Evolutionary conservation across 2,888 invertebrate genomes (phyloP), one percentile per base, ranked within the genome.

Genomic region (Amblyjoppa fuscipennis): DNA sequence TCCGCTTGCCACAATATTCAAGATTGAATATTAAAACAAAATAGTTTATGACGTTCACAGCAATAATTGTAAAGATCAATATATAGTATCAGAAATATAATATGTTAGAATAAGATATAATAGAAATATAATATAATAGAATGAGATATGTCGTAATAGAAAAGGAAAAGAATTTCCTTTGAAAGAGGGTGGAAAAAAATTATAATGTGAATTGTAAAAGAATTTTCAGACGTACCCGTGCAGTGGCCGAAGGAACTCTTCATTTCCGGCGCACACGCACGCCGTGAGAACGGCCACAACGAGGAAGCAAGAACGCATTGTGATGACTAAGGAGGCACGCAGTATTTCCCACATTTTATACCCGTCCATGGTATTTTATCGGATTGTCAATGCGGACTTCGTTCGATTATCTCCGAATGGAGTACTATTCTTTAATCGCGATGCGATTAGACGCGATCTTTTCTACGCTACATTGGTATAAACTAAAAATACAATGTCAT

Each of bases 211-310:
- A 59, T 28, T 11, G 3, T 56, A 28, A 59, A 41, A 41, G 3
- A 7, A 56, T 25, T 6, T 1, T n/a, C 25, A 45, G 59, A 88
- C 88, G 9, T 86, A 90, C 90, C 90, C 90, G 9, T 87, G 81
- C 16, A 90, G 66, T 34, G 90, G 51, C 49, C 90, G 89, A n/a
- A 88, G 53, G 20, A 71, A 9, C 59, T 90, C 88, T 20, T 86
- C 86, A 41, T 77, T 41, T 3, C 38, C 81, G 45, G 76, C 85
- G 53, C 51, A 75, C 0, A 66, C 81, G n/a, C 80, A 81, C 49
- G 84, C 89, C 56, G 81, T 78, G 6, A 85, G 61, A 16, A 86
- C 77, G 31, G 85, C 64, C 31, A 84, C 84, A 4, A 90, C 25
- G 11, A 90, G n/a, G 38, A 89, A 69, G 25, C 79, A 49, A 25